Base-by-base conservation (phyloP, 1,140 invertebrate genomes). In the Olivierus martensii region DNA sequence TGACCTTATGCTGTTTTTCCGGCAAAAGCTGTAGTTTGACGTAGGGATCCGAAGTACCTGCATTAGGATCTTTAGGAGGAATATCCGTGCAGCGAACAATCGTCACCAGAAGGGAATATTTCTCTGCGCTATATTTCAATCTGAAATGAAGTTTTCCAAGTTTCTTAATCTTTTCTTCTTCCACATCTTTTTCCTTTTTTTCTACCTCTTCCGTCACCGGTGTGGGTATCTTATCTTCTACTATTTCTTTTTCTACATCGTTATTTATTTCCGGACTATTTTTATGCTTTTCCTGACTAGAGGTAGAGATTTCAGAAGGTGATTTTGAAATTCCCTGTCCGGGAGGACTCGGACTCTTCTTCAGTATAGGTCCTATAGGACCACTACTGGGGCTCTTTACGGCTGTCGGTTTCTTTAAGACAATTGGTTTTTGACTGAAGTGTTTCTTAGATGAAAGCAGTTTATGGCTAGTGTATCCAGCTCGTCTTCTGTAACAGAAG, bases 1-100 rank as follows among this genome's bases (percentile, higher is more conserved):
- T 96, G n/a, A 90, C 87, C 65, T 91, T 87, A 62, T 94, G 89
- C 63, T 93, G 87, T 68, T 94, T 94, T 54, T 94, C 91, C 0
- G 91, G 91, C 43, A 95, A 71, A 15, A 95, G 72, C 66, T 94
- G 90, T 5, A 95, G 75, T 67, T 95, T 95, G 1, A 95, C 89
- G 66, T 95, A 95, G 2, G 91, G 91, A 75, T 96, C 91, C 43
- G 80, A 81, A 47, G 73, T 78, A 3, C 70, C 69, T n/a, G 70
- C 46, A 63, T 71, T 66, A 1, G 79, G 77, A 61, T 86, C 83
- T 64, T 86, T 83, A 3, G 81, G 81, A 1, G 86, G 87, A 39
- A 94, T 64, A 34, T 84, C 82, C 34, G 80, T 79, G 69, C 88
- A 92, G 47, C 83, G 83, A 5, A 91, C 80, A 46, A 97, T 88